Evolutionary conservation across 1,140 invertebrate genomes (phyloP).

Genomic region (Calosoma granatense): DNA sequence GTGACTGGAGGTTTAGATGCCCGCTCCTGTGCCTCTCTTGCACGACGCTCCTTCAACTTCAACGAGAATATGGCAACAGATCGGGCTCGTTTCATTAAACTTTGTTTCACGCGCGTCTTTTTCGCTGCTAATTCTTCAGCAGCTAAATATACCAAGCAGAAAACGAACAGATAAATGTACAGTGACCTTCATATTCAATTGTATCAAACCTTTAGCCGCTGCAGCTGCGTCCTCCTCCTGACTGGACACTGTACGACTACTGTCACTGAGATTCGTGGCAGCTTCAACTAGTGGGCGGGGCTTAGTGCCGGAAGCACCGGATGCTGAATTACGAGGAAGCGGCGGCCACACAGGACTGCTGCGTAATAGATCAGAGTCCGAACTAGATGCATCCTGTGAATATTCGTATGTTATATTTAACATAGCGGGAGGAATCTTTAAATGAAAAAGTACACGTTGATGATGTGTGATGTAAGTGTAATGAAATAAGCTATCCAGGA

Average conservation of each 20-base stretch:
- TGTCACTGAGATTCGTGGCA: conserved; percentile 37
- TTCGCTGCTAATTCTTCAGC: conserved; percentile 52
- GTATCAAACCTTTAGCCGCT: conserved; percentile 10
- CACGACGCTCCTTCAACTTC: conserved; percentile 62
- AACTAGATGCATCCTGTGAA: conserved; percentile 39
- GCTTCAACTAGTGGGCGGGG: conserved; percentile 22
- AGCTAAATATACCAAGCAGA: too few relatives aligned
- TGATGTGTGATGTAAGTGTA: neutral
- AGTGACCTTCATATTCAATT: neutral
- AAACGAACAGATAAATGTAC: too few relatives aligned
- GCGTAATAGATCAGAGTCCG: conserved; percentile 47
- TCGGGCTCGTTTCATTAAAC: conserved; percentile 65
- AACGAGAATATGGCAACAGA: conserved; percentile 74
- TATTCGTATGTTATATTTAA: neutral
- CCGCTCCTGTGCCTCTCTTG: conserved; percentile 57
- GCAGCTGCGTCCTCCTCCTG: conserved; percentile 40
- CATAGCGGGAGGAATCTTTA: conserved; percentile 11
- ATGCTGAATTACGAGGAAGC: conserved; percentile 23
- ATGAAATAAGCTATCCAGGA: neutral
- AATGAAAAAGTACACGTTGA: neutral
- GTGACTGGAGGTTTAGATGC: conserved; percentile 38
- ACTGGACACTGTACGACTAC: conserved; percentile 42
- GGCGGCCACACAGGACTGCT: conserved; percentile 33
- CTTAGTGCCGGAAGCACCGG: conserved; percentile 16
- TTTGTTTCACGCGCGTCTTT: conserved; percentile 59